phyloP scores from a whole-genome alignment of 1,140 invertebrate species.

The Diachasma alloeum region DNA sequence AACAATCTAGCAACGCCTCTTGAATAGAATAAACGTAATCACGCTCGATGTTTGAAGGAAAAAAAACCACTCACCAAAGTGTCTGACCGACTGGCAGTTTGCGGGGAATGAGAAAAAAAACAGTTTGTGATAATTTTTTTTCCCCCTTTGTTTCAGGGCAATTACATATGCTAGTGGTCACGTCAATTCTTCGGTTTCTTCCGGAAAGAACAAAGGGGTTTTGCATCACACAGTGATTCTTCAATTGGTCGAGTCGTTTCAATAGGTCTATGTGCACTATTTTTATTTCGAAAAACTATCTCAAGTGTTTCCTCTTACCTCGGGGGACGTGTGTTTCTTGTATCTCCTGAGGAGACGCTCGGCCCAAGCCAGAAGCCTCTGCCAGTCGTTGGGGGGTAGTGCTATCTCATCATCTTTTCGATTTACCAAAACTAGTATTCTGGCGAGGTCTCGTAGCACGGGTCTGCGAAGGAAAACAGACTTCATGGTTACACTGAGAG shows the following conservation, averaged over 20 bases:
- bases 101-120: slow-evolving; percentile 46
- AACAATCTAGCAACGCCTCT: slow-evolving; percentile 17
- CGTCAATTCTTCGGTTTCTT: background rate
- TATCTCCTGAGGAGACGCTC: slow-evolving; percentile 76
- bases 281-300: slow-evolving; percentile 8
- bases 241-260: slow-evolving; percentile 19
- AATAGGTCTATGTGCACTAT: background rate
- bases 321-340: slow-evolving; percentile 70
- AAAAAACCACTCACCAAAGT: slow-evolving; percentile 51
- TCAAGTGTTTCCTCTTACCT: slow-evolving; percentile 49
- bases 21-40: slow-evolving; percentile 22
- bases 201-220: background rate
- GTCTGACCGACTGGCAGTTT: slow-evolving; percentile 57
- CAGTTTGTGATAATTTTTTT: background rate
- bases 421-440: slow-evolving; percentile 77
- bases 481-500: background rate
- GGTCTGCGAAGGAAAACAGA: slow-evolving; percentile 67
- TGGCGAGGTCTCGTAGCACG: slow-evolving; percentile 77
- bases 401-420: slow-evolving; percentile 72
- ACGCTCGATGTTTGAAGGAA: slow-evolving; percentile 10
- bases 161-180: background rate
- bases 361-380: slow-evolving; percentile 76
- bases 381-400: slow-evolving; percentile 80
- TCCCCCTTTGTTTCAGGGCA: background rate
- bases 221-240: background rate